These are phyloP conservation scores for Ambastaia sidthimunki DNA, from an alignment of 2,797 vertebrate species.

Conservation along the genomic window DNA sequence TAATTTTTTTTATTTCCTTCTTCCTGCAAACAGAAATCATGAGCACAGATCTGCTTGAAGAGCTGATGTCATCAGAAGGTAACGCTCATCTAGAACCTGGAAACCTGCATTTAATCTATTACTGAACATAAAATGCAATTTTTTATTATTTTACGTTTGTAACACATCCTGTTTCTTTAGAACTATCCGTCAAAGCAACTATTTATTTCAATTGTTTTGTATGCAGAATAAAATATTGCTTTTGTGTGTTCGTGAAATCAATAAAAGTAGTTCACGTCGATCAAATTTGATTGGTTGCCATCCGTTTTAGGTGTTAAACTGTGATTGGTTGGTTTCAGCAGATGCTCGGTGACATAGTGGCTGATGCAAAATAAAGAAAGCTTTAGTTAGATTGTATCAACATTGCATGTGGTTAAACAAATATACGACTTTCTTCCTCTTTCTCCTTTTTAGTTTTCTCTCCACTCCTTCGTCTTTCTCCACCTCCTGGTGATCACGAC, in stretches of 20 bases:
- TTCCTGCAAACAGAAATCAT: constrained; percentile 84
- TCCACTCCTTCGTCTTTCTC: constrained; percentile 91
- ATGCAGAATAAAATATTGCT: neutral
- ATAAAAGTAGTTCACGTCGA: constrained; percentile 27
- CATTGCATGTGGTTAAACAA: neutral
- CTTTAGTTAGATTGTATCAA: neutral
- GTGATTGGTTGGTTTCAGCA: neutral
- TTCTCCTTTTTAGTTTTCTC: constrained; percentile 86
- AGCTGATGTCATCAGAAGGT: constrained; percentile 99
- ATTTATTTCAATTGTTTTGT: neutral
- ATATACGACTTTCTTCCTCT: constrained; percentile 22
- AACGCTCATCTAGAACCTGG: constrained; percentile 54
- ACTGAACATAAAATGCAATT: constrained; percentile 37
- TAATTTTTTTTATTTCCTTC: constrained; percentile 5
- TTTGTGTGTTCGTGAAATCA: neutral
- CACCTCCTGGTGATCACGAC: constrained; percentile 95
- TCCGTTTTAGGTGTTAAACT: neutral
- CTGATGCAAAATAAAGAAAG: neutral
- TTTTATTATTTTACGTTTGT: neutral
- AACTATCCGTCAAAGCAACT: neutral
- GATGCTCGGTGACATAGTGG: neutral
- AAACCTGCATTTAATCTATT: constrained; percentile 50
- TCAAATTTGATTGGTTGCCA: neutral
- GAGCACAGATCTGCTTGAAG: constrained; percentile 92
- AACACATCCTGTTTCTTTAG: neutral